A percentile compares a stretch with the other conserved stretches of the same genome.
These are phyloP conservation scores for Hormiphora californensis DNA, from an alignment of 37 sponge, comb jelly and placozoan genomes.

Conservation along the genomic window DNA sequence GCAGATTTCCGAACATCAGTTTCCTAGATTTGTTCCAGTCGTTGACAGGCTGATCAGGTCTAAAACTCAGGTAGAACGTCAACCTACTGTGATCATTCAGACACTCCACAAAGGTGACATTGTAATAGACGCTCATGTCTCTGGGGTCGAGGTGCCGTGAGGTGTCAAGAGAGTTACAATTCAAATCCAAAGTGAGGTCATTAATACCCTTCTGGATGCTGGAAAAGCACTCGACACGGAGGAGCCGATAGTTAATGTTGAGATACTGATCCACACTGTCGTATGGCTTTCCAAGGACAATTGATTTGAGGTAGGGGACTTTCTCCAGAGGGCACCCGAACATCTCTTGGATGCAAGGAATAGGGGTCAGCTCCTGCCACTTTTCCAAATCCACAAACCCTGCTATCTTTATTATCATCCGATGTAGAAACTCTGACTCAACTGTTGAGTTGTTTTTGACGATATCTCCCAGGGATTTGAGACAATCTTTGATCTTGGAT, in stretches of 20 bases:
- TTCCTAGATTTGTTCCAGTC: neutral
- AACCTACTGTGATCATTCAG: neutral
- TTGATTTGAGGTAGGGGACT: neutral
- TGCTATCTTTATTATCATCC: neutral
- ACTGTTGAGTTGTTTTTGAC: too few relatives aligned
- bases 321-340: constrained; percentile 9
- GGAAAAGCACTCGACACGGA: constrained; percentile 52
- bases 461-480: too few relatives aligned
- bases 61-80: neutral
- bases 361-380: neutral
- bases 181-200: too few relatives aligned
- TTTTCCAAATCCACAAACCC: neutral
- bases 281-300: neutral
- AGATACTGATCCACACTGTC: constrained; percentile 53
- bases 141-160: neutral
- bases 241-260: constrained; percentile 49
- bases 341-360: constrained; percentile 5
- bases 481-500: too few relatives aligned
- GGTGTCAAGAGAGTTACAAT: too few relatives aligned
- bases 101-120: neutral
- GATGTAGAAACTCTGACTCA: too few relatives aligned
- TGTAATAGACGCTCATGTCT: constrained; percentile 52
- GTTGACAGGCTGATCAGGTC: neutral
- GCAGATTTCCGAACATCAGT: constrained; percentile 57
- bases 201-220: constrained; percentile 45